phyloP scores from a whole-genome alignment of 2,888 invertebrate genomes.

The Bugulina stolonifera region DNA sequence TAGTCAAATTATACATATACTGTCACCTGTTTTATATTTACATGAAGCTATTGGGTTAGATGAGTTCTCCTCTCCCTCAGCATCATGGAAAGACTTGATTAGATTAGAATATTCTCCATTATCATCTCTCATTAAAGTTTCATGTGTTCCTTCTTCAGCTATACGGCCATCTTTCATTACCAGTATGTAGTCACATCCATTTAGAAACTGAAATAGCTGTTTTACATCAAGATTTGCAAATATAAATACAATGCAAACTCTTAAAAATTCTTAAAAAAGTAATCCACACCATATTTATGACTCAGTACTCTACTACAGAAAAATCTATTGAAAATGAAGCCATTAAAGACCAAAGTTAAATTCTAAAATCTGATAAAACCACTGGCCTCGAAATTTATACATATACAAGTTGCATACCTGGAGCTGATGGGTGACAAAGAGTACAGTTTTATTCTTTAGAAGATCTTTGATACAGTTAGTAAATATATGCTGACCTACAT shows the following conservation, averaged over 20 bases:
- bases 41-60: too few relatives aligned
- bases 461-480: neutral
- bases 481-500: constrained; percentile 22
- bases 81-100: constrained; percentile 28
- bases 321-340: too few relatives aligned
- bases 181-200: constrained; percentile 59
- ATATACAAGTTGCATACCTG: constrained; percentile 23
- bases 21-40: too few relatives aligned
- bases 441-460: constrained; percentile 12
- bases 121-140: constrained; percentile 52
- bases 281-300: too few relatives aligned
- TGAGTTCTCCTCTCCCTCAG: too few relatives aligned
- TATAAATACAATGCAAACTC: neutral
- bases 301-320: too few relatives aligned
- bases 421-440: constrained; percentile 26
- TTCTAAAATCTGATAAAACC: too few relatives aligned
- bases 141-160: constrained; percentile 58
- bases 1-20: too few relatives aligned
- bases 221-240: neutral
- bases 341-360: too few relatives aligned
- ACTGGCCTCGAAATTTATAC: too few relatives aligned
- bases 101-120: constrained; percentile 49
- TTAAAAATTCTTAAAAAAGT: too few relatives aligned
- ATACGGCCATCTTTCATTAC: constrained; percentile 60
- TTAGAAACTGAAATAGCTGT: constrained; percentile 54